Evolutionary conservation across 2,113 vertebrate species (phyloP), one percentile per base, ranked within the genome.

Genomic region (Riparia riparia): DNA sequence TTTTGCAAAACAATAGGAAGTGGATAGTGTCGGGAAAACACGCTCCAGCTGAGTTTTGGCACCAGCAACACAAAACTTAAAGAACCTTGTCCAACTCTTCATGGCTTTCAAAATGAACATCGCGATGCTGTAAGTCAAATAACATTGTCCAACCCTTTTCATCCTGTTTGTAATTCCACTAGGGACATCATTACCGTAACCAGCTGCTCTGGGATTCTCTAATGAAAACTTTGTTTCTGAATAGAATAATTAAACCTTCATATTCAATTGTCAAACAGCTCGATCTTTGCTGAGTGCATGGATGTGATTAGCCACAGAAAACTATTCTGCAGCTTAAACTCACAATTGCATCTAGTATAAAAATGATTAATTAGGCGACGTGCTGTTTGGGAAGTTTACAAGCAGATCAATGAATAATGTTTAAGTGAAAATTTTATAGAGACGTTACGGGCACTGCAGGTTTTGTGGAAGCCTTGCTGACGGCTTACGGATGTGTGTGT

Each of bases 221-320:
- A 94, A 96, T 96, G 97, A 96, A 97, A 97, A 96, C 89, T 96
- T 95, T 77, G 85, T 94, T 96, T 93, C 89, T 95, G 94, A 97
- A 97, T 92, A 94, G 94, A 96, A 96, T 94, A 95, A 97, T 96
- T 97, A 95, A 96, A 96, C 92, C 95, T 96, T 96, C 95, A 90
- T 96, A 95, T 93, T 95, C 94, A 95, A 96, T 96, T 94, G 95
- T 95, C 90, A 93, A 71, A 92, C 88, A 95, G 69, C 86, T 96
- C 84, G 12, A 24, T 95, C 96, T 95, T 78, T 91, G 63, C 94
- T 91, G 31, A 5, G 85, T 91, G 90, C 94, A 94, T 96, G 92
- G 93, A 92, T 96, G 92, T 96, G 96, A 97, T 95, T 95, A 96
- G 90, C 70, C 60, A 51, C 81, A 88, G 94, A 79, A 94, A 96